Conservation (phyloP, 64 coral and sea anemone species). For the Montipora efflorescens region DNA sequence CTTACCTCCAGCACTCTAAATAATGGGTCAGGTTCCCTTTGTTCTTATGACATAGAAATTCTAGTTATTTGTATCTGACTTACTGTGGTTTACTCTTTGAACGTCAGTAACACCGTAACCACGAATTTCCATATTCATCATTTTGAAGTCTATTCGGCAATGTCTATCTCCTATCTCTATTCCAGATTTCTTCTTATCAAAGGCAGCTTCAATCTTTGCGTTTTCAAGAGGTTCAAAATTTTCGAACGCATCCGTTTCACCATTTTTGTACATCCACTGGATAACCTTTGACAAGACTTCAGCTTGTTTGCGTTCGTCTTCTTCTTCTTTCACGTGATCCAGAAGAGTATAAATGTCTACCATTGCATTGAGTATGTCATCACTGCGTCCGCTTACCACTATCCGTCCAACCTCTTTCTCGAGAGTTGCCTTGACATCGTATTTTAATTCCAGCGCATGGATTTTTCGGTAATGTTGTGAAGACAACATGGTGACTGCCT, state of each 20-base stretch:
- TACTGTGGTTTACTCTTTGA: slow-evolving; percentile 5
- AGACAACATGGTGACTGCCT: slow-evolving; percentile 9
- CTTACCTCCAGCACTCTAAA: too few species aligned
- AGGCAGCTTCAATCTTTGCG: slow-evolving; percentile 71
- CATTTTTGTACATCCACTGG: slow-evolving; percentile 44
- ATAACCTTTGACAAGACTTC: slow-evolving; percentile 65
- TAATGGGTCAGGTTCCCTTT: not conserved
- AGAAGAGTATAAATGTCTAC: slow-evolving; percentile 59
- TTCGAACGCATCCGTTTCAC: not conserved
- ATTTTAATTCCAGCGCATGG: slow-evolving; percentile 21
- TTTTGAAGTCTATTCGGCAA: slow-evolving; percentile 21
- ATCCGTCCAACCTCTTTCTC: slow-evolving; percentile 55
- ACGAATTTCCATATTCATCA: not conserved
- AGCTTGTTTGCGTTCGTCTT: slow-evolving; percentile 40
- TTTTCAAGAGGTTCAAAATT: slow-evolving; percentile 23
- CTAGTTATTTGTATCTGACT: not conserved
- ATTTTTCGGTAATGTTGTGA: slow-evolving; percentile 25
- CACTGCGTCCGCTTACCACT: slow-evolving; percentile 38
- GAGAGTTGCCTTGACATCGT: slow-evolving; percentile 22
- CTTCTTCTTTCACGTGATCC: slow-evolving; percentile 29
- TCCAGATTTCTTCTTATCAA: not conserved
- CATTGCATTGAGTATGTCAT: slow-evolving; percentile 54
- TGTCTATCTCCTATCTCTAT: not conserved
- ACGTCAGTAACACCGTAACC: not conserved
- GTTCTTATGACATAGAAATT: not conserved